Base-by-base conservation (phyloP, 2,888 invertebrate species). In the Meghimatium bilineatum region DNA sequence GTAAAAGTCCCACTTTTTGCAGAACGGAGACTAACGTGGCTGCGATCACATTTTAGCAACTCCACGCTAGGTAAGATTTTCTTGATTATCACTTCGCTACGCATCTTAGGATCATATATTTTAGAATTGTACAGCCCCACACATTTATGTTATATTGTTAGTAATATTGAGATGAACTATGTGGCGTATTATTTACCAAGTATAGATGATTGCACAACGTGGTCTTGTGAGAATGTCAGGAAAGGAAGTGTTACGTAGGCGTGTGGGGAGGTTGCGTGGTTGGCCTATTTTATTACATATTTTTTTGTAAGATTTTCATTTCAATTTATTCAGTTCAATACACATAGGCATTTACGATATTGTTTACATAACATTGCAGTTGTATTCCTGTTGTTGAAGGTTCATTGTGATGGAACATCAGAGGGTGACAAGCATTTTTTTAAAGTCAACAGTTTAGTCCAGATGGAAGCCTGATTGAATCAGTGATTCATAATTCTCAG, bases 221-320 rank as follows among this genome's bases (percentile, higher is more conserved):
- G 6, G 44, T 44, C 44, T 44, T 44, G 44, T 44, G 44, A 44
- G 44, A 26, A 36, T 3, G 29, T 23, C n/a, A n/a, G 38, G 63
- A 63, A 63, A 56, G 71, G 80, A 60, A 80, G 69, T 52, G 71
- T 29, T 52, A 72, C 81, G 81, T 81, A 63, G 81, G 81, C 81
- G 81, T 72, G 34, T 63, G 36, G 74, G 72, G 17, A 10, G 71
- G 72, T 23, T 72, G 72, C 72, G 72, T 72, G 72, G 44, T 72
- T 72, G 72, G 44, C 72, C 72, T 72, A 72, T 26, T 44, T 72
- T 44, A 14, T 20, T 6, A 56, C 23, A 56, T 10, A 17, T 56
- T 56, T 56, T 2, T 56, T 23, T 56, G 17, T 3, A 20, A 17
- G 17, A 14, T 56, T 56, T 56, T 56, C 56, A 2, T 3, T 23